phyloP scores from a whole-genome alignment of 2,113 vertebrate genomes.

The Benitochromis conjunctus region DNA sequence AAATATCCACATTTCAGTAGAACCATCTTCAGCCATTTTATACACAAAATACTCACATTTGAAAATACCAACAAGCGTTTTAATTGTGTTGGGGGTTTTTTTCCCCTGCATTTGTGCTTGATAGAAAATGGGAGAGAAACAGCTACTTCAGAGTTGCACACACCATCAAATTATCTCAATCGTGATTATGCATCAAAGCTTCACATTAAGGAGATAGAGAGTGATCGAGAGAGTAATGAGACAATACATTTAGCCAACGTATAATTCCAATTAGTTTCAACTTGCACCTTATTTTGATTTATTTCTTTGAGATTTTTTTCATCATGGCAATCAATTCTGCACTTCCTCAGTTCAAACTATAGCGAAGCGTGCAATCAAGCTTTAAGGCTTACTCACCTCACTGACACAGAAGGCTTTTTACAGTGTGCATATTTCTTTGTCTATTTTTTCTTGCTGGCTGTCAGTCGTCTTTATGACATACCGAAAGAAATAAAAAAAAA shows the following conservation, averaged over 20 bases:
- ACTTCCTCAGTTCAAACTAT: not conserved
- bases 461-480: not conserved
- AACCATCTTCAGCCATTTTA: not conserved
- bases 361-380: not conserved
- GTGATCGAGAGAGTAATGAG: not conserved
- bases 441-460: not conserved
- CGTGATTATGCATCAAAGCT: not conserved
- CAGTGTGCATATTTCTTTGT: not conserved
- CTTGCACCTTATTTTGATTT: not conserved
- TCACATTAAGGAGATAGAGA: not conserved
- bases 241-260: not conserved
- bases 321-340: not conserved
- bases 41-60: not conserved
- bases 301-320: rapidly evolving
- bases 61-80: not conserved
- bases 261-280: not conserved
- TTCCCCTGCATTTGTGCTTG: not conserved
- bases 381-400: not conserved
- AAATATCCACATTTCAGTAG: not conserved
- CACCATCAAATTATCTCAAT: not conserved
- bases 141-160: not conserved
- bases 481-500: not conserved
- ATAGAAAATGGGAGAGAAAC: not conserved
- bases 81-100: not conserved
- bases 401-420: not conserved